Evolutionary conservation across 2,888 invertebrate genomes (phyloP), one percentile per base, ranked within the genome.

Genomic region (Caenorhabditis sinica): DNA sequence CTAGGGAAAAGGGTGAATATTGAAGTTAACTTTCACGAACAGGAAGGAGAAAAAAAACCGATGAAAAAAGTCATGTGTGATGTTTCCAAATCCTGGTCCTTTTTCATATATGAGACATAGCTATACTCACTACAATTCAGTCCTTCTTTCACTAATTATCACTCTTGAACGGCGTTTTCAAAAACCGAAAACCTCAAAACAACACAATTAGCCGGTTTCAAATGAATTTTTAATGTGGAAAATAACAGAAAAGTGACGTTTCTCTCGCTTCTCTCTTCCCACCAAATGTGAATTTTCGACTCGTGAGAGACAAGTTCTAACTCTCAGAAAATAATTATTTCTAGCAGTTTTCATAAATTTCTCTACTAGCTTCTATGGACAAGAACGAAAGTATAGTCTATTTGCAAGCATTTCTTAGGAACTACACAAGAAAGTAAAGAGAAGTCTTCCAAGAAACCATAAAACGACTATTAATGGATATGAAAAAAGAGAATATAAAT

Each of bases 361-460:
- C 1, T 49, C 25, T 30, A 65, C 65, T 65, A 45, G 65, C 3
- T 15, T 49, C 28, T 8, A 65, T 65, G 65, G 28, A 65, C 45
- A 30, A 15, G 3, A 28, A 17, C 11, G 23, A 36, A 68, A 68
- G 53, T 68, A 53, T 36, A 36, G 15, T 15, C 30, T 51, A 13
- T 20, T 30, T 1, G 2, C 15, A 17, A 65, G 25, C 33, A n/a
- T 33, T 33, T 25, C 25, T 25, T 11, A 53, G 23, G 23, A 51
- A n/a, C 40, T 23, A 61, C 20, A 11, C n/a, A n/a, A n/a, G n/a
- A n/a, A n/a, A n/a, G n/a, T n/a, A 28, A 68, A 6, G 23, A 68
- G 20, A 68, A 68, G 40, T 40, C 36, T 69, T 69, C 36, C 8
- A 56, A 40, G 69, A 69, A 69, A 17, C 56, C 69, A 33, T 69